phyloP scores from a whole-genome alignment of 2,113 vertebrate genomes.

The Grammomys surdaster region DNA sequence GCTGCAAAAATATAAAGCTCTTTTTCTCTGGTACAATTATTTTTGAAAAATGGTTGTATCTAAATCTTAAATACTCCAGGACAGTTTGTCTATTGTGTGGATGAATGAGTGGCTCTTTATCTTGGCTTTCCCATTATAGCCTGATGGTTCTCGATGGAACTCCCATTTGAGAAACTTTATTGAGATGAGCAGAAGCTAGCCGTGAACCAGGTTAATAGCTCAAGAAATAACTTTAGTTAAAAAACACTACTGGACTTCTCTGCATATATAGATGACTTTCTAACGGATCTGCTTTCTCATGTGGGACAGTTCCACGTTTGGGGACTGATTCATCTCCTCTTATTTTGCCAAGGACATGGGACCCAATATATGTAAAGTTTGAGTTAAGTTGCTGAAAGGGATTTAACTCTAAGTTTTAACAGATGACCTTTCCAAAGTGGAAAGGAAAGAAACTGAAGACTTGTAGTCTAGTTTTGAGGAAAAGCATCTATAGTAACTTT shows the following conservation, averaged over 20 bases:
- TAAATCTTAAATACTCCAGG: neutral
- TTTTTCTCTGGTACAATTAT: constrained; percentile 60
- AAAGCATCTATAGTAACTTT: neutral
- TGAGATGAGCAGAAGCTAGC: neutral
- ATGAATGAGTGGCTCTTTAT: neutral
- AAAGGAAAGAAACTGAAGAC: neutral
- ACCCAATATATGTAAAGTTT: neutral
- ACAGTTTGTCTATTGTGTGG: neutral
- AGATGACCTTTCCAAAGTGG: neutral
- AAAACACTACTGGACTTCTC: neutral
- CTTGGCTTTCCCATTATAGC: neutral
- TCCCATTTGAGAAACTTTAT: neutral
- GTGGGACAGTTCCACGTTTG: neutral
- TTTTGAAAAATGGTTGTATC: neutral
- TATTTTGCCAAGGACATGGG: neutral
- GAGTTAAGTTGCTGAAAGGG: neutral
- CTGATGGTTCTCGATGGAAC: neutral
- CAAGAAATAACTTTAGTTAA: neutral
- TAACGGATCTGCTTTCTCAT: neutral
- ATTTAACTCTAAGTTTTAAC: neutral
- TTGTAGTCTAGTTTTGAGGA: neutral
- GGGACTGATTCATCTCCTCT: neutral
- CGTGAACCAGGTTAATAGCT: neutral
- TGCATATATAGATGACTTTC: neutral
- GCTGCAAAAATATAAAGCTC: neutral